Evolutionary conservation across 2,113 vertebrate genomes (phyloP).

Genomic region (Sardina pilchardus): DNA sequence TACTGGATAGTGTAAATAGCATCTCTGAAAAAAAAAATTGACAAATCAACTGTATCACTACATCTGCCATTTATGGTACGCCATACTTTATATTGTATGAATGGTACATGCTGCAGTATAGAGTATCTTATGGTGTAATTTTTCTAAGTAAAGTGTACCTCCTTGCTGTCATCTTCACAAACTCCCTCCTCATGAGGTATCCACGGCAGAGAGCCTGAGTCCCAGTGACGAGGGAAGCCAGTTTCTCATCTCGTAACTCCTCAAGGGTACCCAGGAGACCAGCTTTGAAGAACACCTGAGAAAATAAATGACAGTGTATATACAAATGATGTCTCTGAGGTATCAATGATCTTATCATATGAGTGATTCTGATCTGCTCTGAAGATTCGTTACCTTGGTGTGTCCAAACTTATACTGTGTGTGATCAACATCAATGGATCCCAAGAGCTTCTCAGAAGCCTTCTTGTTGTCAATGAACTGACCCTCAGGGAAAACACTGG

Average conservation of each 20-base stretch:
- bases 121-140: conserved; percentile 26
- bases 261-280: conserved; percentile 87
- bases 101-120: background rate
- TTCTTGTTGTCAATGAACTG: conserved; percentile 70
- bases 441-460: conserved; percentile 75
- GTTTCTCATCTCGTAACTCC: conserved; percentile 90
- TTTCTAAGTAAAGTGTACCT: conserved; percentile 55
- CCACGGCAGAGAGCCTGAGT: conserved; percentile 78
- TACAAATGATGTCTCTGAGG: background rate
- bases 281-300: conserved; percentile 96
- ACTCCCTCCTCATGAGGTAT: conserved; percentile 70
- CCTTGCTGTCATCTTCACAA: conserved; percentile 73
- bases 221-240: conserved; percentile 79
- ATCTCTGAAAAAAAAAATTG: conserved; percentile 23
- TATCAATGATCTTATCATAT: background rate
- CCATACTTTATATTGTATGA: no score
- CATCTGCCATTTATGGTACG: no score
- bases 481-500: conserved; percentile 47
- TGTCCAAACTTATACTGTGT: conserved; percentile 51
- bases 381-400: conserved; percentile 40
- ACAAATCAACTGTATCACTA: background rate
- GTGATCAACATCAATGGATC: conserved; percentile 50
- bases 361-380: background rate
- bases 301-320: background rate
- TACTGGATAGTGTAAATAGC: conserved; percentile 27